Conservation (phyloP, 2,888 invertebrate genomes). For the Myathropa florea region DNA sequence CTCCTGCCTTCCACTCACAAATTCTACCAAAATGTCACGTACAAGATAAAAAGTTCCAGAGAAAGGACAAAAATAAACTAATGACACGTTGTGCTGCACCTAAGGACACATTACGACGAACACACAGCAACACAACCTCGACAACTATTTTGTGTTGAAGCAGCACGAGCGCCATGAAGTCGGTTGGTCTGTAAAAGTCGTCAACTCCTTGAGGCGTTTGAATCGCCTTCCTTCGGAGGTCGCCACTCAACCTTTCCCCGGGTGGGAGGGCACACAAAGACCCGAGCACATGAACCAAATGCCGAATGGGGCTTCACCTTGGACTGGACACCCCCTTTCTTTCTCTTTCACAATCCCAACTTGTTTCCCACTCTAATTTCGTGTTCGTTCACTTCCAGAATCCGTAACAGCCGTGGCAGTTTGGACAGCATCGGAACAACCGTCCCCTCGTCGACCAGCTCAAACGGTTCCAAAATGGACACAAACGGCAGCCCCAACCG, state of each 20-base stretch:
- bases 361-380: neutral
- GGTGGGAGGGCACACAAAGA: too few relatives aligned
- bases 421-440: slow-evolving; percentile 80
- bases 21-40: slow-evolving; percentile 62
- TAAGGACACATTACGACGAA: slow-evolving; percentile 4
- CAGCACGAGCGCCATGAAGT: slow-evolving; percentile 2
- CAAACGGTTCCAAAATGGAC: slow-evolving; percentile 78
- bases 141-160: slow-evolving; percentile 56
- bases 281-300: too few relatives aligned
- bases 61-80: slow-evolving; percentile 26
- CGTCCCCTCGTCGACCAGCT: slow-evolving; percentile 77
- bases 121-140: slow-evolving; percentile 27
- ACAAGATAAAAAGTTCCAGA: slow-evolving; percentile 22
- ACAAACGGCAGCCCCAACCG: slow-evolving; percentile 73
- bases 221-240: slow-evolving; percentile 46
- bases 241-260: slow-evolving; percentile 60
- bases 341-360: neutral
- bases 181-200: slow-evolving; percentile 15
- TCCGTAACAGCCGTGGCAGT: slow-evolving; percentile 80
- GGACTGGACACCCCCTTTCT: neutral
- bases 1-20: slow-evolving; percentile 33
- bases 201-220: slow-evolving; percentile 44
- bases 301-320: neutral
- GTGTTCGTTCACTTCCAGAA: slow-evolving; percentile 73
- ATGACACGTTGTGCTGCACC: slow-evolving; percentile 27